Percentiles rank a stretch among this genome's conserved stretches.
phyloP scores from a whole-genome alignment of 2,797 vertebrate species.

The Antennarius maculatus region DNA sequence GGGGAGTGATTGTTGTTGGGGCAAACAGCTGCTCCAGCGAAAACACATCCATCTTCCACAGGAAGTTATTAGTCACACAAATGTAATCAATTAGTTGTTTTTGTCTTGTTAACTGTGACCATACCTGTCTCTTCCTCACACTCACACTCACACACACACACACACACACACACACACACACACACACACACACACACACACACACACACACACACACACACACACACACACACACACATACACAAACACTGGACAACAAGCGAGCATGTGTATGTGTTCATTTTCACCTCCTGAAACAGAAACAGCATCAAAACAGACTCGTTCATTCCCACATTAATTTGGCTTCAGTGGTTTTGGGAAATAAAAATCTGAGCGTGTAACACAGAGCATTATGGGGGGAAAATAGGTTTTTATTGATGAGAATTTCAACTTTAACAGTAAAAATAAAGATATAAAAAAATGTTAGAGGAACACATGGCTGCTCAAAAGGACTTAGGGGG shows the following conservation, averaged over 20 bases:
- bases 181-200: slow-evolving; percentile 18
- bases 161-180: slow-evolving; percentile 14
- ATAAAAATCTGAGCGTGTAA: not conserved
- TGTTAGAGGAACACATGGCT: no score
- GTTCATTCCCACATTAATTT: slow-evolving; percentile 34
- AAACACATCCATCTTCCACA: slow-evolving; percentile 77
- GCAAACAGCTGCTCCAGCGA: slow-evolving; percentile 65
- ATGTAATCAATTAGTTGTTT: slow-evolving; percentile 64
- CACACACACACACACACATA: slow-evolving; percentile 26
- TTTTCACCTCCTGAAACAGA: slow-evolving; percentile 37
- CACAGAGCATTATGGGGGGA: no score
- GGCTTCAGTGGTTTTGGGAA: not conserved
- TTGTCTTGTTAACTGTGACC: slow-evolving; percentile 60
- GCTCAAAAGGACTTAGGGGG: no score
- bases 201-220: slow-evolving; percentile 18
- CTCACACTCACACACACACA: slow-evolving; percentile 26
- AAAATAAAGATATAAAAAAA: no score
- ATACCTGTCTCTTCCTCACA: slow-evolving; percentile 27
- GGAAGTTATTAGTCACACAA: slow-evolving; percentile 81
- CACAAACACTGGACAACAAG: slow-evolving; percentile 9
- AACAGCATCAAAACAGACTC: slow-evolving; percentile 29
- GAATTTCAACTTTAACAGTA: no score
- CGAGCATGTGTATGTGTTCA: slow-evolving; percentile 14
- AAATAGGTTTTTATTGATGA: no score
- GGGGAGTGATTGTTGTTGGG: slow-evolving; percentile 61